phyloP scores from a whole-genome alignment of 2,888 invertebrate species.

The Lingula anatina region DNA sequence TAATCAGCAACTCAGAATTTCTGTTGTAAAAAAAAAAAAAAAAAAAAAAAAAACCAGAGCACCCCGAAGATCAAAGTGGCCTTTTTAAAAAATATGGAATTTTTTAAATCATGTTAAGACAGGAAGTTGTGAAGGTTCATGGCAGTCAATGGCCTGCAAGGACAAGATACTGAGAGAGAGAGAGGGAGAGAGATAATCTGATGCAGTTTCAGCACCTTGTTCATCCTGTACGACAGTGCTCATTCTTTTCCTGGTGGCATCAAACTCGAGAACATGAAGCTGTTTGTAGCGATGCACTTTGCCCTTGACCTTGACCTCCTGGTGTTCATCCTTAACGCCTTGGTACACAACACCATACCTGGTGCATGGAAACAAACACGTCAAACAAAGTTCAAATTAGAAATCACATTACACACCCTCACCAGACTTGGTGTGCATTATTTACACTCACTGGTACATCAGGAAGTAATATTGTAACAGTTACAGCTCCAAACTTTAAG shows the following conservation, averaged over 20 bases:
- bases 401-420: too few species aligned
- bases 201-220: too few species aligned
- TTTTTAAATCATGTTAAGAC: neutral
- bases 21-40: neutral
- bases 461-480: too few species aligned
- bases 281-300: conserved; percentile 58
- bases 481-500: too few species aligned
- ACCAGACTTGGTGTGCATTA: too few species aligned
- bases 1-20: neutral
- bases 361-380: too few species aligned
- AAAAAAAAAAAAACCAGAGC: neutral
- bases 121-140: neutral
- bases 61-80: neutral
- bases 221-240: conserved; percentile 68
- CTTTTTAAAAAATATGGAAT: neutral
- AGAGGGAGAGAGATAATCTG: too few species aligned
- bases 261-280: conserved; percentile 81
- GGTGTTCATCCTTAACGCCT: conserved; percentile 51
- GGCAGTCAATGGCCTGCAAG: too few species aligned
- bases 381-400: too few species aligned
- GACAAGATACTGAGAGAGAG: too few species aligned
- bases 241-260: conserved; percentile 82
- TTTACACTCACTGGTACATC: too few species aligned
- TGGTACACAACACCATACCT: conserved; percentile 59
- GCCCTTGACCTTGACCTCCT: conserved; percentile 54